Percentiles rank a stretch among this genome's conserved stretches.
Evolutionary conservation across 2,113 vertebrate species (phyloP).

Genomic region (Pseudorasbora parva): DNA sequence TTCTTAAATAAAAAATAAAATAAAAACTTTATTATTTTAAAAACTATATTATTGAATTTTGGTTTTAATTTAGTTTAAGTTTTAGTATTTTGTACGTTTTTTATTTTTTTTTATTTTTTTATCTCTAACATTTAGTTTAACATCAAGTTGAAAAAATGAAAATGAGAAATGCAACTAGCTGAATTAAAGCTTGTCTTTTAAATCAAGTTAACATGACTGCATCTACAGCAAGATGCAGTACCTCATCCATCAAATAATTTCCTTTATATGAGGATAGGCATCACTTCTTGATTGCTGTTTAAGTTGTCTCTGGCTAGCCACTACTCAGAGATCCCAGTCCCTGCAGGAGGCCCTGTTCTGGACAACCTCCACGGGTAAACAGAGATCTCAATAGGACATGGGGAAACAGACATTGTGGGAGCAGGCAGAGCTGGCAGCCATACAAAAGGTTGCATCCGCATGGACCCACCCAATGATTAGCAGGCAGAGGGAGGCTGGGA

Average conservation of each 20-base stretch:
- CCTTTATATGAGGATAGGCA: not conserved
- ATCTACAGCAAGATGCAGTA: not conserved
- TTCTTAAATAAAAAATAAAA: too few relatives aligned
- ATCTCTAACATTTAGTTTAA: too few relatives aligned
- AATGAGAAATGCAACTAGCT: too few relatives aligned
- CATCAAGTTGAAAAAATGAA: too few relatives aligned
- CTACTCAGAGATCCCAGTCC: constrained; percentile 14
- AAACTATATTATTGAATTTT: too few relatives aligned
- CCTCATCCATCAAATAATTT: not conserved
- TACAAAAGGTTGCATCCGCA: constrained; percentile 43
- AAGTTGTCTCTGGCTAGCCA: constrained; percentile 30
- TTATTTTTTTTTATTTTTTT: too few relatives aligned
- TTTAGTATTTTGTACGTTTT: too few relatives aligned
- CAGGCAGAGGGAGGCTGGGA: constrained; percentile 36
- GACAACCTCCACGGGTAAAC: constrained; percentile 40
- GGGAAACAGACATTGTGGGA: constrained; percentile 39
- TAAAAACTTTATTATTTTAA: too few relatives aligned
- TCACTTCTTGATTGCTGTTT: constrained; percentile 34
- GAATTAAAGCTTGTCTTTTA: not conserved
- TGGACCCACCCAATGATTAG: constrained; percentile 48
- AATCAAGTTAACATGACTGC: not conserved
- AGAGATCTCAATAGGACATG: constrained; percentile 35
- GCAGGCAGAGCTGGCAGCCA: constrained; percentile 43
- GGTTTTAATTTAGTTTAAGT: too few relatives aligned
- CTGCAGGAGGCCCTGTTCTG: constrained; percentile 28